Conservation (phyloP, 2,888 invertebrate genomes). For the Chironomus riparius region DNA sequence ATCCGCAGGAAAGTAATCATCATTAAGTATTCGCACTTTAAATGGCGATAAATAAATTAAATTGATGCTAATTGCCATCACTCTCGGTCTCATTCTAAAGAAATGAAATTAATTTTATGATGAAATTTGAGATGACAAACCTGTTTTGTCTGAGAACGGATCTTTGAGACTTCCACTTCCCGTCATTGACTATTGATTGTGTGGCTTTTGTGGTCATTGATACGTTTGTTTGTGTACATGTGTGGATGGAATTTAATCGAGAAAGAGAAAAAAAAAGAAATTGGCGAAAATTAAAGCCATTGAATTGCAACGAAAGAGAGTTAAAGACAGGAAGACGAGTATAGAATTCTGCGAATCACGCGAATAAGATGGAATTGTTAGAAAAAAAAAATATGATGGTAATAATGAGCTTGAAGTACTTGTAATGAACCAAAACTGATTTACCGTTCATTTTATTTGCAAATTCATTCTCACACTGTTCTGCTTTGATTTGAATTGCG, state of each 20-base stretch:
- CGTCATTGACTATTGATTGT: neutral
- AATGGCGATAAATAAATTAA: neutral
- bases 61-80: neutral
- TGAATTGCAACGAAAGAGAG: neutral
- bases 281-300: neutral
- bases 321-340: neutral
- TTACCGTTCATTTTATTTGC: constrained; percentile 2
- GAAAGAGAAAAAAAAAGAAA: neutral
- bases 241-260: neutral
- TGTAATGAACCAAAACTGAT: neutral
- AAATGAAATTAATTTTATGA: too few species aligned
- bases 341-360: neutral
- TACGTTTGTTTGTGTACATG: neutral
- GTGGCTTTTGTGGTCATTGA: neutral
- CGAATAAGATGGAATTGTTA: neutral
- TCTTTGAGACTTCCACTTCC: constrained; percentile 3
- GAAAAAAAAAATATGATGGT: neutral
- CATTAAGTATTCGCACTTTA: neutral
- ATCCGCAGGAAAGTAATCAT: constrained; percentile 1
- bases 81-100: neutral
- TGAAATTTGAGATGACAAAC: too few species aligned
- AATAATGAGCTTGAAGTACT: constrained; percentile 11
- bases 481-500: too few species aligned
- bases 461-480: neutral
- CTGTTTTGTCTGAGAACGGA: constrained; percentile 7